Conservation (phyloP, 2,113 vertebrate species). For the Chitala chitala region DNA sequence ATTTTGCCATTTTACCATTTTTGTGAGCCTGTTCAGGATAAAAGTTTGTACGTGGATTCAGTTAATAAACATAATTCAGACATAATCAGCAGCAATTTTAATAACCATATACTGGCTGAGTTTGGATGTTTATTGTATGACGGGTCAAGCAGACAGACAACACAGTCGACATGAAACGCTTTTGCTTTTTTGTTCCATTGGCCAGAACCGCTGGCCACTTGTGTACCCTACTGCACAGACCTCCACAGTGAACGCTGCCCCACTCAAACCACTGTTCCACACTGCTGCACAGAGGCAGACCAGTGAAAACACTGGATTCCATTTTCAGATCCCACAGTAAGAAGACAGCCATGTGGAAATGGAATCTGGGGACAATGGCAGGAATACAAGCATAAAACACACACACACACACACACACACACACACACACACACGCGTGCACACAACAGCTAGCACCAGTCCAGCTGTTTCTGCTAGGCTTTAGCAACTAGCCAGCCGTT, state of each 20-base stretch:
- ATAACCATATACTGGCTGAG: too few species aligned
- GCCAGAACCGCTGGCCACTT: neutral
- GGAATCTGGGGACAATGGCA: constrained; percentile 65
- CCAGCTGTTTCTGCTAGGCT: constrained; percentile 42
- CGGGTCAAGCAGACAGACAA: neutral
- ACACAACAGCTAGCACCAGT: constrained; percentile 22
- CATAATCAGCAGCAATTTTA: too few species aligned
- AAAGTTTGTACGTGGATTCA: too few species aligned
- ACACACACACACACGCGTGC: constrained; percentile 23
- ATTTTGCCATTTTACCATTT: too few species aligned
- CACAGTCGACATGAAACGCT: neutral
- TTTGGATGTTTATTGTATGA: too few species aligned
- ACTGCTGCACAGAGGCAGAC: constrained; percentile 16
- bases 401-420: constrained; percentile 25
- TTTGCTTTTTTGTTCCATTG: neutral
- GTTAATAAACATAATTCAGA: too few species aligned
- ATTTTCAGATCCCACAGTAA: constrained; percentile 23
- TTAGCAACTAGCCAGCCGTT: constrained; percentile 44
- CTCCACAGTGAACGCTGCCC: neutral
- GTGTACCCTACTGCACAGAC: neutral
- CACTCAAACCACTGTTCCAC: constrained; percentile 33
- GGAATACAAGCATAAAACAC: constrained; percentile 53
- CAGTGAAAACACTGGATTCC: neutral
- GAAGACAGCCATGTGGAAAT: constrained; percentile 59
- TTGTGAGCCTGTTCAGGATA: too few species aligned